Conservation (phyloP, 1,140 invertebrate genomes). For the Aphelenchoides avenae region DNA sequence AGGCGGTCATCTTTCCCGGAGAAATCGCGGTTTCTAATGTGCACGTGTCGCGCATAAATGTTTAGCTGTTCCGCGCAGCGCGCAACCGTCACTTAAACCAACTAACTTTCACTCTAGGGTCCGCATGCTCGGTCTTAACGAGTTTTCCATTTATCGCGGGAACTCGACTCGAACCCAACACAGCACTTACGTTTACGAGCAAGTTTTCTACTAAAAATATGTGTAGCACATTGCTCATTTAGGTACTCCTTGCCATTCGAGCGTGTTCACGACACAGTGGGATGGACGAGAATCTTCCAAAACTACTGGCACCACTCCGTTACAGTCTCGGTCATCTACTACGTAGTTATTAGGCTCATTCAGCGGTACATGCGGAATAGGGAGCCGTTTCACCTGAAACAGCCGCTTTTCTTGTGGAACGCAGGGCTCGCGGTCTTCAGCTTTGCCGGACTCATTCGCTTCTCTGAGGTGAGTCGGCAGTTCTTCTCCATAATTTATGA, state of each 20-base stretch:
- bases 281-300: conserved; percentile 49
- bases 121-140: conserved; percentile 37
- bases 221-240: conserved; percentile 24
- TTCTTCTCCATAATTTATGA: conserved; percentile 7
- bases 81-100: too few species aligned
- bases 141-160: conserved; percentile 48
- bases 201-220: conserved; percentile 31
- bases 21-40: not conserved
- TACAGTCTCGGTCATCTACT: conserved; percentile 55
- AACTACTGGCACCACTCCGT: conserved; percentile 56
- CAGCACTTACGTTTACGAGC: conserved; percentile 49
- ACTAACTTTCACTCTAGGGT: too few species aligned
- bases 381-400: conserved; percentile 77
- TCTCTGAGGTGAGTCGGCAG: conserved; percentile 68
- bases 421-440: conserved; percentile 84
- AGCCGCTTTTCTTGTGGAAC: conserved; percentile 84
- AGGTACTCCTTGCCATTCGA: conserved; percentile 53
- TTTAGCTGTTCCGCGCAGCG: too few species aligned
- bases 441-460: conserved; percentile 66
- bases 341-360: conserved; percentile 43
- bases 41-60: not conserved
- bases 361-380: conserved; percentile 85
- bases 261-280: conserved; percentile 43
- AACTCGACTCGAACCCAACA: conserved; percentile 42
- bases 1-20: not conserved